These are phyloP conservation scores for Aspidiotus destructor DNA, from an alignment of 2,888 invertebrate species.

Conservation along the genomic window DNA sequence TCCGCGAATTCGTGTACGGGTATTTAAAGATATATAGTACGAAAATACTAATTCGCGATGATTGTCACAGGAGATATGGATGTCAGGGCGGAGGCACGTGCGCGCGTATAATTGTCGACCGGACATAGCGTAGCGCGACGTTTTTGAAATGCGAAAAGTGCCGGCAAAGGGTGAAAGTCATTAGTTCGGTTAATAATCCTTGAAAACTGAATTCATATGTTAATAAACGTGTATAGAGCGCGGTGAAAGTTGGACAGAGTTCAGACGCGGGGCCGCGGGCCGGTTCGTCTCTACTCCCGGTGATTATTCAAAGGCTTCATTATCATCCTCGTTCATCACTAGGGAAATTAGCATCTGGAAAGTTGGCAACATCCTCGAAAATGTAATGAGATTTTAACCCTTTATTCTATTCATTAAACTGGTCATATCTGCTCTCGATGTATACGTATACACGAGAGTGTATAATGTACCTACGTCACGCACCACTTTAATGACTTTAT, in stretches of 20 bases:
- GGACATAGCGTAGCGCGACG: constrained; percentile 14
- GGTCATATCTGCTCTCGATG: constrained; percentile 27
- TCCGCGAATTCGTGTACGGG: constrained; percentile 4
- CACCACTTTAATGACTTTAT: constrained; percentile 27
- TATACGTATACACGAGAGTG: background rate
- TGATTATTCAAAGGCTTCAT: constrained; percentile 32
- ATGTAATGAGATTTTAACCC: constrained; percentile 31
- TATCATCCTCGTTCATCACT: constrained; percentile 28
- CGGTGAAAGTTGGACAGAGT: constrained; percentile 19
- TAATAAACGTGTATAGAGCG: constrained; percentile 20
- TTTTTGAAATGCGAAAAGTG: constrained; percentile 27
- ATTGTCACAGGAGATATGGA: constrained; percentile 6
- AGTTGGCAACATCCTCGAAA: constrained; percentile 28
- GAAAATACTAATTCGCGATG: constrained; percentile 17
- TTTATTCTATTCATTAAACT: constrained; percentile 27
- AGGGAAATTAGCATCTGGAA: constrained; percentile 30
- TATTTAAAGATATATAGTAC: background rate
- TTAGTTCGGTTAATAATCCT: constrained; percentile 31
- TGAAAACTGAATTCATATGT: constrained; percentile 32
- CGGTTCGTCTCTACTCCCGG: background rate
- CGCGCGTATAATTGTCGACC: constrained; percentile 21
- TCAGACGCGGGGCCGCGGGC: background rate
- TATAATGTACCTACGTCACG: constrained; percentile 11
- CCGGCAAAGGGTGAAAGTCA: constrained; percentile 26
- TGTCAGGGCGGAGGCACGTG: constrained; percentile 3